Evolutionary conservation across 2,888 invertebrate genomes (phyloP).

Genomic region (Strigamia crassipes): DNA sequence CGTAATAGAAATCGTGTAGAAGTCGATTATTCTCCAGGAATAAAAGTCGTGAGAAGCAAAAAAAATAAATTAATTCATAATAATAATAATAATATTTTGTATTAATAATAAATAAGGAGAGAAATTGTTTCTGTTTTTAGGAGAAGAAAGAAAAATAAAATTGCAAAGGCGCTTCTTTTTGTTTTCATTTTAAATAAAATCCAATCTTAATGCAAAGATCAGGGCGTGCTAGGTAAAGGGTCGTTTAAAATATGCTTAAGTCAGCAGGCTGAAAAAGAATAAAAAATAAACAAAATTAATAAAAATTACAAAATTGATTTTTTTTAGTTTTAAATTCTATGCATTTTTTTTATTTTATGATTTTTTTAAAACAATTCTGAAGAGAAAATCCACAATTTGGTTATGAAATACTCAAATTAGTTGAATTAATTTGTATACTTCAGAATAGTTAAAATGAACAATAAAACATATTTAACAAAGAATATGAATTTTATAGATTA

Average conservation of each 20-base stretch:
- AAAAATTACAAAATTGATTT: too few species aligned
- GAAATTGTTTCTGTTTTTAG: neutral
- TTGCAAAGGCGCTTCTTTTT: conserved; percentile 10
- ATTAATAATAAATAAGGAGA: neutral
- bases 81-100: neutral
- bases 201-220: neutral
- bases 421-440: too few species aligned
- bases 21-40: conserved; percentile 37
- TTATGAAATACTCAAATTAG: too few species aligned
- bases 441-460: too few species aligned
- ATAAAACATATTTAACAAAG: too few species aligned
- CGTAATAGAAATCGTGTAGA: conserved; percentile 23
- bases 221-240: neutral
- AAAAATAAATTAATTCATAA: neutral
- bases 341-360: too few species aligned
- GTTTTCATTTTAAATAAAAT: neutral
- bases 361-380: too few species aligned
- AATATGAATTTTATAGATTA: neutral
- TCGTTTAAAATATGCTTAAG: conserved; percentile 15
- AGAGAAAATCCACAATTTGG: too few species aligned
- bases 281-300: neutral
- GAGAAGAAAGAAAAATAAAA: neutral
- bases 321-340: too few species aligned
- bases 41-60: conserved; percentile 32
- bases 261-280: conserved; percentile 24